Evolutionary conservation across 2,113 vertebrate genomes (phyloP).

Genomic region (Oophaga pumilio): DNA sequence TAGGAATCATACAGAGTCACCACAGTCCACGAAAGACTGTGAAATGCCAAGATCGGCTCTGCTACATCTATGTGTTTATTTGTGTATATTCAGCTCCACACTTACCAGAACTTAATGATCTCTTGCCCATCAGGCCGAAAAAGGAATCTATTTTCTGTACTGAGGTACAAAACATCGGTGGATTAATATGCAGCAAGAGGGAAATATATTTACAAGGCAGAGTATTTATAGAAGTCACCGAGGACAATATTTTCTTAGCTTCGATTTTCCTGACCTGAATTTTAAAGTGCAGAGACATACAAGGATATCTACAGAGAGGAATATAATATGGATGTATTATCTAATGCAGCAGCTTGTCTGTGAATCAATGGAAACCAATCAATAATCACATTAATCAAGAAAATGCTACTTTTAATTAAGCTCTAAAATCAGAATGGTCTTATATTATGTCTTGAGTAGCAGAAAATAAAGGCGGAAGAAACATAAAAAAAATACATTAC

Average conservation of each 20-base stretch:
- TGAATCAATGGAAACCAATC: too few species aligned
- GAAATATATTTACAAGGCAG: not conserved
- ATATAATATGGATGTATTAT: not conserved
- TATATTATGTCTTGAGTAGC: too few species aligned
- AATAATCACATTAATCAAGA: not conserved
- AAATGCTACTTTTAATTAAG: not conserved
- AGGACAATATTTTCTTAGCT: not conserved
- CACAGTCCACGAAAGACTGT: not conserved
- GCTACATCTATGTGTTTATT: not conserved
- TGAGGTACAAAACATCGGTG: constrained; percentile 74
- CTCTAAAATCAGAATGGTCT: too few species aligned
- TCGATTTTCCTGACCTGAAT: not conserved
- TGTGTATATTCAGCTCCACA: constrained; percentile 43
- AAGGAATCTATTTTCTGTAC: constrained; percentile 86
- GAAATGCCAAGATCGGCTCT: not conserved
- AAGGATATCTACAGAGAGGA: not conserved
- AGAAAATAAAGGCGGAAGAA: too few species aligned
- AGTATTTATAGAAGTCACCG: constrained; percentile 2
- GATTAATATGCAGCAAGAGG: not conserved
- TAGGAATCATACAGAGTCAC: too few species aligned
- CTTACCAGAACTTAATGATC: constrained; percentile 88
- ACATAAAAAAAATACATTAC: too few species aligned
- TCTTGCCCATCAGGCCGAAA: constrained; percentile 91
- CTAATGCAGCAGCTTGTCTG: not conserved
- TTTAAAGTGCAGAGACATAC: not conserved